Percentiles rank a stretch among this genome's conserved stretches.
Evolutionary conservation across 92 coral and sea anemone species (phyloP).

Genomic region (Meandrina meandrites): DNA sequence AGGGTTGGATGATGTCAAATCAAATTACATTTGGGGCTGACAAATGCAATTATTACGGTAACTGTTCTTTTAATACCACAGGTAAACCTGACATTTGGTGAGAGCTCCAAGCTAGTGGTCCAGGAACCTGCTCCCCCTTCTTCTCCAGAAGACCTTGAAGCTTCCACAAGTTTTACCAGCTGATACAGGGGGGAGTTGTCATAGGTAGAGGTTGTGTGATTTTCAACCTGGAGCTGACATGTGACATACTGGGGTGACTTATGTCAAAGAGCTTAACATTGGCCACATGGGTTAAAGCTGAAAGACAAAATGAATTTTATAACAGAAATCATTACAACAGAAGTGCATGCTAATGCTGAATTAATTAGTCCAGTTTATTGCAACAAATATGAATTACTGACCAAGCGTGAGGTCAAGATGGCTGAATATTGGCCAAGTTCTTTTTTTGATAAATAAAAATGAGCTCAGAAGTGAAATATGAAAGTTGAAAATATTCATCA

Average conservation of each 20-base stretch:
- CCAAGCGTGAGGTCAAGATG: no score
- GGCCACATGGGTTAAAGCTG: background rate
- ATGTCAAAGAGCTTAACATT: background rate
- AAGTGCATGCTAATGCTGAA: background rate
- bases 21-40: no score
- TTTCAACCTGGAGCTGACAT: background rate
- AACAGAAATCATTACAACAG: background rate
- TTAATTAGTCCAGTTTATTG: background rate
- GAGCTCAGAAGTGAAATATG: no score
- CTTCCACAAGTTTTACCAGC: slow-evolving; percentile 73
- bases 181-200: slow-evolving; percentile 15
- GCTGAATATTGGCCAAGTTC: no score
- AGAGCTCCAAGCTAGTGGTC: slow-evolving; percentile 71
- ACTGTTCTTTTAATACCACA: background rate
- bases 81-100: slow-evolving; percentile 73
- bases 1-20: no score
- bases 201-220: background rate
- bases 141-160: slow-evolving; percentile 38
- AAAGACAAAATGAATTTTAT: background rate
- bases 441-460: no score
- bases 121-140: slow-evolving; percentile 45
- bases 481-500: no score
- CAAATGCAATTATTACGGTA: no score
- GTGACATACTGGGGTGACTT: background rate
- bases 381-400: no score